Percentiles rank a stretch among this genome's conserved stretches.
Conservation (phyloP, 2,113 vertebrate species). For the Tragulus kanchil region DNA sequence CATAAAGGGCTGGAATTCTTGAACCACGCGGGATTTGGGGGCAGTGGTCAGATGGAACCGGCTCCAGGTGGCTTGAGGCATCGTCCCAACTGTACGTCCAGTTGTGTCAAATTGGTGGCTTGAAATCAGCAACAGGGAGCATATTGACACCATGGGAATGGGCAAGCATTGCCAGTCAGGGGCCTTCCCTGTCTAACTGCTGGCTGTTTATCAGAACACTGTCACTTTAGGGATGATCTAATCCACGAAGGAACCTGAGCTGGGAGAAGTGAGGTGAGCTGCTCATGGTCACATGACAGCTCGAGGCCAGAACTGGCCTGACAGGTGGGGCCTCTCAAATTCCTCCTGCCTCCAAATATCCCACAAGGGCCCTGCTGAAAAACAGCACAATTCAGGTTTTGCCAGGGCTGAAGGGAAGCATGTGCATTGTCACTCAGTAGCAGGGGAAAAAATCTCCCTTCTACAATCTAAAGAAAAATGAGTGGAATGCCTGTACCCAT, state of each 20-base stretch:
- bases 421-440: neutral
- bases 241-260: neutral
- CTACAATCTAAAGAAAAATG: slow-evolving; percentile 38
- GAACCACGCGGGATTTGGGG: neutral
- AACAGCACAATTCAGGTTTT: neutral
- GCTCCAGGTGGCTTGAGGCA: no score
- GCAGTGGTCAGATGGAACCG: neutral
- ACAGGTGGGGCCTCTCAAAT: neutral
- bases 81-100: neutral
- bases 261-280: neutral
- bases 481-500: neutral
- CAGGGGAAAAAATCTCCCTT: neutral
- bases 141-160: slow-evolving; percentile 31
- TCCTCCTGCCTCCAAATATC: neutral
- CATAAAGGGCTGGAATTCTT: neutral
- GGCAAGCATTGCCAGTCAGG: neutral
- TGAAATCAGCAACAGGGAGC: neutral
- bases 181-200: neutral
- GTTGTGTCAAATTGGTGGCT: neutral
- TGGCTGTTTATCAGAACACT: neutral
- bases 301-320: neutral
- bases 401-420: neutral
- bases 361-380: neutral
- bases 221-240: neutral
- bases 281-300: neutral